Conservation (phyloP, 2,797 vertebrate genomes). For the Sebastes minor region DNA sequence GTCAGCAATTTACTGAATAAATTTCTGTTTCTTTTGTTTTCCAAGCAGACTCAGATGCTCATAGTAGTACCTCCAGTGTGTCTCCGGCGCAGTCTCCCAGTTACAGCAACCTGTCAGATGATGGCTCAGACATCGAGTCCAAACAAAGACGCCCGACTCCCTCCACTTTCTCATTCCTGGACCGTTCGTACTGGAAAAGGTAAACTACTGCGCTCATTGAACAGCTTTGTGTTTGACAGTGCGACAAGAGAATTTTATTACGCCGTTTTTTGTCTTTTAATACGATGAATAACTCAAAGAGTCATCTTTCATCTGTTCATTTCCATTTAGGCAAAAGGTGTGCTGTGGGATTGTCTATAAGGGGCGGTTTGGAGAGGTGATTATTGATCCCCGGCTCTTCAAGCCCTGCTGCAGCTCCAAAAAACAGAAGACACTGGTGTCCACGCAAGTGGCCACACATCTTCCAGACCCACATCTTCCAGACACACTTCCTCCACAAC, state of each 20-base stretch:
- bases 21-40: slow-evolving; percentile 10
- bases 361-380: slow-evolving; percentile 87
- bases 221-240: background rate
- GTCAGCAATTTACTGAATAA: background rate
- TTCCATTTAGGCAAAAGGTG: slow-evolving; percentile 81
- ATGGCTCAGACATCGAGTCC: slow-evolving; percentile 86
- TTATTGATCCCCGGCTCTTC: slow-evolving; percentile 87
- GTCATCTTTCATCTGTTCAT: background rate
- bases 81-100: slow-evolving; percentile 87
- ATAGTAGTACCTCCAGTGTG: slow-evolving; percentile 86
- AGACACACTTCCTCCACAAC: slow-evolving; percentile 66
- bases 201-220: background rate
- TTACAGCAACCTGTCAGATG: slow-evolving; percentile 87
- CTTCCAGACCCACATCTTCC: slow-evolving; percentile 72
- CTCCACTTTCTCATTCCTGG: slow-evolving; percentile 85
- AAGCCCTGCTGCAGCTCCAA: slow-evolving; percentile 87
- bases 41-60: slow-evolving; percentile 84
- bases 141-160: slow-evolving; percentile 81
- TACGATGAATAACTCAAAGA: background rate
- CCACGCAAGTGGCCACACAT: slow-evolving; percentile 69
- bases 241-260: background rate
- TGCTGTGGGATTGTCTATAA: slow-evolving; percentile 89
- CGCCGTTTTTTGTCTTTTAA: background rate
- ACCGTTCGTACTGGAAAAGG: slow-evolving; percentile 89
- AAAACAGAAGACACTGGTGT: slow-evolving; percentile 76